These are phyloP conservation scores for Phalacrocorax aristotelis DNA, from an alignment of 2,113 vertebrate genomes.

Conservation along the genomic window DNA sequence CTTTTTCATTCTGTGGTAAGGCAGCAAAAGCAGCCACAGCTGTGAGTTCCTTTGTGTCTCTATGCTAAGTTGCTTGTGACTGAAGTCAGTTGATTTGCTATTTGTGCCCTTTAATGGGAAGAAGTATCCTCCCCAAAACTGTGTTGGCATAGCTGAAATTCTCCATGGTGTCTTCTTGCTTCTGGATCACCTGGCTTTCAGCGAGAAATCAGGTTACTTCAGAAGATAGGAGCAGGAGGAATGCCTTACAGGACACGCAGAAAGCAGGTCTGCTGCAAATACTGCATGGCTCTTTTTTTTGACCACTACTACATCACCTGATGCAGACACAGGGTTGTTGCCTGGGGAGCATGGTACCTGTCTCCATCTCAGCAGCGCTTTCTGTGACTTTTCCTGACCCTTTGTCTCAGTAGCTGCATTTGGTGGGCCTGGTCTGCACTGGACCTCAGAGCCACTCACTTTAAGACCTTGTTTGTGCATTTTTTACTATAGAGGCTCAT, in stretches of 20 bases:
- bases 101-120: background rate
- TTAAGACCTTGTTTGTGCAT: slow-evolving; percentile 39
- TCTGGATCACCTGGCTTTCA: background rate
- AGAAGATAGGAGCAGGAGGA: background rate
- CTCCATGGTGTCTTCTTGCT: background rate
- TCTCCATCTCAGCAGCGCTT: background rate
- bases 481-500: background rate
- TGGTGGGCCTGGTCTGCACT: background rate
- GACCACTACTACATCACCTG: background rate
- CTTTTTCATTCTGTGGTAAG: background rate
- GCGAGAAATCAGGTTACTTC: background rate
- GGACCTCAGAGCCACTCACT: background rate
- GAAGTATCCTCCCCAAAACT: background rate
- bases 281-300: background rate
- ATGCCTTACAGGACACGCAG: background rate
- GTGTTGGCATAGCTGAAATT: background rate
- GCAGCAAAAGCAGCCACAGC: background rate
- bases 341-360: background rate
- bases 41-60: background rate
- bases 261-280: background rate
- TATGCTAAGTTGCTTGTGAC: background rate
- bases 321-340: background rate
- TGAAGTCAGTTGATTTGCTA: background rate
- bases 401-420: background rate
- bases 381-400: background rate